Conservation (phyloP, 2,888 invertebrate species). For the Phortica magna region DNA sequence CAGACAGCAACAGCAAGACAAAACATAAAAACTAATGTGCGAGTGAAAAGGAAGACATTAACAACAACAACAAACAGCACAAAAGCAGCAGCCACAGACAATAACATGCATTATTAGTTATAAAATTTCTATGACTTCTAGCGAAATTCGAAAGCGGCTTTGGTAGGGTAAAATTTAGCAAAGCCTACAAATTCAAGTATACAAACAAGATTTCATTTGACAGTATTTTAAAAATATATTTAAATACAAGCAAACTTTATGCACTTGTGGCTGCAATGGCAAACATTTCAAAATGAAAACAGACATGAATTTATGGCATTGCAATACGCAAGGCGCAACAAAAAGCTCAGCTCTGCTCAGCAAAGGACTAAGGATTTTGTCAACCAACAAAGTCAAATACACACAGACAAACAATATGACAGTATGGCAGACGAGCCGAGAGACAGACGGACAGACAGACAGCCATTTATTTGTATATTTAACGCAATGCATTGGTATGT, state of each 20-base stretch:
- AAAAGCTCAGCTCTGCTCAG: background rate
- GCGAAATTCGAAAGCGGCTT: constrained; percentile 12
- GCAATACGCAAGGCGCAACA: constrained; percentile 1
- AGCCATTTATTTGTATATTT: background rate
- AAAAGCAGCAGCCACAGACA: background rate
- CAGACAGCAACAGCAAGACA: background rate
- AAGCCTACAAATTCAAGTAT: background rate
- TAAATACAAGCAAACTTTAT: background rate
- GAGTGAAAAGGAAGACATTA: background rate
- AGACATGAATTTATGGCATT: constrained; percentile 12
- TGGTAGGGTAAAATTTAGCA: constrained; percentile 2
- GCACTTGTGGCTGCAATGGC: background rate
- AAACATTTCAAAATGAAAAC: background rate
- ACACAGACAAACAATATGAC: background rate
- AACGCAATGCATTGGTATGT: background rate
- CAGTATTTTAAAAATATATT: background rate
- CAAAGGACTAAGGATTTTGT: background rate
- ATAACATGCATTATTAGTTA: constrained; percentile 18
- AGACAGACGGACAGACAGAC: background rate
- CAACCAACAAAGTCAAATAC: too few species aligned
- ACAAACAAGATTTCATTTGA: background rate
- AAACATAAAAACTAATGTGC: too few species aligned
- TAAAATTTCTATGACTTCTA: constrained; percentile 15
- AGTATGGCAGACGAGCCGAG: background rate
- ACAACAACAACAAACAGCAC: background rate